Conservation (phyloP, 2,797 vertebrate species). For the Lophotriccus pileatus region DNA sequence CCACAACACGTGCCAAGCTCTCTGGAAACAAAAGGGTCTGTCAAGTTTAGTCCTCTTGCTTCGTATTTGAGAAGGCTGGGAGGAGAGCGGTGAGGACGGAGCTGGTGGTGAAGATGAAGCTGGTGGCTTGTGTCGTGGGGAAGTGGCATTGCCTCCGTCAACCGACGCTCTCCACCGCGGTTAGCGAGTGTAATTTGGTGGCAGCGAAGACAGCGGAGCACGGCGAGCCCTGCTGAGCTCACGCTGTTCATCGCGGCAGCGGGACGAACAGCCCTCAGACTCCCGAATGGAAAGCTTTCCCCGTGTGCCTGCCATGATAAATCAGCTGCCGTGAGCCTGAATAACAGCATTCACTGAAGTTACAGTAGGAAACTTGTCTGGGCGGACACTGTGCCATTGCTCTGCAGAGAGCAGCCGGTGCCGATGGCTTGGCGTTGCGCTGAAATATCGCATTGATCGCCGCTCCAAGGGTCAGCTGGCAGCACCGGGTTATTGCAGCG, state of each 20-base stretch:
- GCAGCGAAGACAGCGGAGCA: background rate
- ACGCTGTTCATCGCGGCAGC: background rate
- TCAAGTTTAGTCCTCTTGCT: background rate
- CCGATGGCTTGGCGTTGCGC: background rate
- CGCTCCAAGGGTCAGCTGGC: background rate
- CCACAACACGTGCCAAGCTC: slow-evolving; percentile 38
- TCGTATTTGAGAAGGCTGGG: background rate
- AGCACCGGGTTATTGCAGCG: background rate
- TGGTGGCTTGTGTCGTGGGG: background rate
- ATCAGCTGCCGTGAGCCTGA: slow-evolving; percentile 7
- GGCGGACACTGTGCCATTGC: slow-evolving; percentile 19
- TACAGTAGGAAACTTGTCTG: slow-evolving; percentile 57
- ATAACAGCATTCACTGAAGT: slow-evolving; percentile 38
- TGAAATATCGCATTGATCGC: background rate
- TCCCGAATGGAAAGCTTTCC: background rate
- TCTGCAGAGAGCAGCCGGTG: background rate
- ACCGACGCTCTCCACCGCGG: background rate
- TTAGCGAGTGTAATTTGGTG: background rate
- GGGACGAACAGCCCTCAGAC: background rate
- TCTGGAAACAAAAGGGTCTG: slow-evolving; percentile 42
- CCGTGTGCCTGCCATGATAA: slow-evolving; percentile 4
- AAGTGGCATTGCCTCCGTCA: background rate
- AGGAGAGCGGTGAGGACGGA: background rate
- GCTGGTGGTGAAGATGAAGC: background rate
- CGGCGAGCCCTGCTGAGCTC: background rate